Evolutionary conservation across 2,113 vertebrate species (phyloP), one percentile per base, ranked within the genome.

Genomic region (Miniopterus natalensis): DNA sequence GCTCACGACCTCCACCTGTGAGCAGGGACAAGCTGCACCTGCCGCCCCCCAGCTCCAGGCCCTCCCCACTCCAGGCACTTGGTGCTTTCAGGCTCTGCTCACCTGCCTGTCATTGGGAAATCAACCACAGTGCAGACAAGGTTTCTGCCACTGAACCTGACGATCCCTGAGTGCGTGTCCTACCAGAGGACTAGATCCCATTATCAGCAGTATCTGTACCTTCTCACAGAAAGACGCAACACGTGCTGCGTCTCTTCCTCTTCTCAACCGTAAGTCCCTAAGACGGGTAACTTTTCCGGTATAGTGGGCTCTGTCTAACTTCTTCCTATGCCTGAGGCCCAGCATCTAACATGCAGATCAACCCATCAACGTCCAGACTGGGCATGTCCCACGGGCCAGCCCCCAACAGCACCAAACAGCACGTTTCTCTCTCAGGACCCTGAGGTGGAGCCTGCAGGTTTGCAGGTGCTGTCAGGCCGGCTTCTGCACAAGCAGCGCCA

Each of bases 1-100:
- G 45, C 98, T 97, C 95, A 98, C 74, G 18, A 99, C 57, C 92
- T 99, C 99, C 96, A 99, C 98, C 99, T 99, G 80, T 0, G 57
- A 75, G 95, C 0, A 94, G 45, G 66, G 73, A 90, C 18, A 45
- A n/a, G 51, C 80, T 92, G 15, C 31, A 40, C 59, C 27, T 4
- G 29, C 74, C 20, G 0, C 6, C 11, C 21, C 49, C 27, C 1
- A 0, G 0, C 1, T 3, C 11, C 42, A n/a, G 1, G 53, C 31
- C 36, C 17, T 1, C 31, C 75, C 7, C 3, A 12, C 3, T n/a
- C 66, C 23, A 23, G 78, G n/a, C 29, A 17, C 2, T 0, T 7
- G 57, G 27, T 1, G 1, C 4, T 1, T 8, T 3, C 25, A 17
- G 12, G 27, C 12, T 11, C 84, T 3, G 27, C 49, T 36, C 74